Evolutionary conservation across 2,113 vertebrate genomes (phyloP), one percentile per base, ranked within the genome.

Genomic region (Microtus richardsoni): DNA sequence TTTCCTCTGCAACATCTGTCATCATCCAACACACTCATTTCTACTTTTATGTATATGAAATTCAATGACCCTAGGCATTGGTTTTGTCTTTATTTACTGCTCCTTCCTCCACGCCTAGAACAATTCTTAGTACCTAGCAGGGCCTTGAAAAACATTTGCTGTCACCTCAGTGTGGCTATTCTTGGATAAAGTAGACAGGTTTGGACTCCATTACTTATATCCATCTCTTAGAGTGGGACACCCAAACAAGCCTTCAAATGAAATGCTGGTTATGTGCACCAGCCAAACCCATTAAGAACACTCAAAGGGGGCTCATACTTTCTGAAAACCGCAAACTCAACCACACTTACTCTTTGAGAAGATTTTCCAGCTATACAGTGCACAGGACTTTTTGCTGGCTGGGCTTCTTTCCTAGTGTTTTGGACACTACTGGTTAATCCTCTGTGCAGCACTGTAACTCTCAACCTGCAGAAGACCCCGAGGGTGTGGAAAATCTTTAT

Each of bases 261-360:
- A 85, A 95, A 60, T 71, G 83, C 91, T 24, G 88, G 44, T 71
- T 44, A 78, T 33, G 64, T 12, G 21, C 0, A 93, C 26, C 82
- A 93, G 92, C 16, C 52, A 91, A 0, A 24, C 12, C 9, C 21
- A 54, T 28, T n/a, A 58, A 71, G 68, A 87, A 88, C 28, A 85
- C 36, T 87, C 70, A 70, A 47, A 91, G 78, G 2, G 44, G 44
- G 41, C 44, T 36, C 66, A 91, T 1, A 1, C 11, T 21, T 73
- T 87, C 47, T 87, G 44, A 49, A 39, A 7, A 74, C 36, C 44
- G 47, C 47, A 88, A 78, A 70, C 39, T 79, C 47, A 78, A 82
- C 30, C 52, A 73, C 82, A 92, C 60, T 8, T 89, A 62, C 41
- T 88, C 80, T 95, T 52, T 82, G 36, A 75, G 95, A 92, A 95